Evolutionary conservation across 2,113 vertebrate genomes (phyloP).

Genomic region (Odontophorus gujanensis): DNA sequence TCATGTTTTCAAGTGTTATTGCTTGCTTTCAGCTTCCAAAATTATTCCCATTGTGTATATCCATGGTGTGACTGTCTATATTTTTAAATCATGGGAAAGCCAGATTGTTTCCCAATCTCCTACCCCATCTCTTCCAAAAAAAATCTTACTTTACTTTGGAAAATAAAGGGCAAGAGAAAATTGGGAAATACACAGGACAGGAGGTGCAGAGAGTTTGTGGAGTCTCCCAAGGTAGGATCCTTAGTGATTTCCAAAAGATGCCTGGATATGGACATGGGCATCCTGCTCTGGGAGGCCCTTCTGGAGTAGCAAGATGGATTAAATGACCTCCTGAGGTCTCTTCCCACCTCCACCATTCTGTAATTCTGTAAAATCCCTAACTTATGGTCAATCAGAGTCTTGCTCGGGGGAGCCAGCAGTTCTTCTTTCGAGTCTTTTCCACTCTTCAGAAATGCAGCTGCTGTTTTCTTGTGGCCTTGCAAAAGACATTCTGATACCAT

Average conservation of each 20-base stretch:
- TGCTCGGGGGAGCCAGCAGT: not conserved
- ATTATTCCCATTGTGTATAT: not conserved
- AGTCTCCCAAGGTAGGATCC: not conserved
- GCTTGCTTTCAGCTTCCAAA: not conserved
- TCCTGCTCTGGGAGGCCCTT: not conserved
- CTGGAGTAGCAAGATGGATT: not conserved
- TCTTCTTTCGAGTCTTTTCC: not conserved
- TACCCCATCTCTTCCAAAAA: not conserved
- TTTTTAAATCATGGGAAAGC: not conserved
- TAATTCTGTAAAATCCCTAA: not conserved
- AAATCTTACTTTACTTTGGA: not conserved
- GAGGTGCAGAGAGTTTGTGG: not conserved
- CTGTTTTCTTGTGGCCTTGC: not conserved
- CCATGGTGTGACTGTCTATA: not conserved
- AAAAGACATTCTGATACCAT: not conserved
- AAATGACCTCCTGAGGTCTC: not conserved
- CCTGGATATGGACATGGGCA: not conserved
- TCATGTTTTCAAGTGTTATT: not conserved
- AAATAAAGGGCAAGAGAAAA: not conserved
- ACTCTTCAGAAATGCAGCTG: not conserved
- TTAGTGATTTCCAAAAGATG: not conserved
- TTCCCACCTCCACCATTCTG: not conserved
- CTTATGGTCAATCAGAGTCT: not conserved
- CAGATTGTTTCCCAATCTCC: not conserved
- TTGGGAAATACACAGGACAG: not conserved